Conservation (phyloP, 1,140 invertebrate species). For the Chymomyza costata region DNA sequence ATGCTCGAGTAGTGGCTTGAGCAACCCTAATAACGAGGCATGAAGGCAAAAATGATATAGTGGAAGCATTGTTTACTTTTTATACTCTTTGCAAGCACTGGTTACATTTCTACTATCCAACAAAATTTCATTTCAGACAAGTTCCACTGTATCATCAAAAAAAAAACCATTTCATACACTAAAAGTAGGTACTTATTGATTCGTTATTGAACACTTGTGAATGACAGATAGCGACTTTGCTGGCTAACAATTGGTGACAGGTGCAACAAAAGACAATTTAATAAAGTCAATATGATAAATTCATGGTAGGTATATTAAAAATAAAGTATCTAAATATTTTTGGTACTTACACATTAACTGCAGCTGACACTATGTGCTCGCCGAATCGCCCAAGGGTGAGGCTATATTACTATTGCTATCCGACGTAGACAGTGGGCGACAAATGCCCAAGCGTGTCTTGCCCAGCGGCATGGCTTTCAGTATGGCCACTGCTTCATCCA, state of each 20-base stretch:
- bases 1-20: too few relatives aligned
- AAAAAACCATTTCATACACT: constrained; percentile 24
- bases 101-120: too few relatives aligned
- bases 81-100: too few relatives aligned
- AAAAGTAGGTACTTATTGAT: constrained; percentile 32
- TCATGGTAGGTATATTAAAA: constrained; percentile 1
- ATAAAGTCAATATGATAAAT: constrained; percentile 36
- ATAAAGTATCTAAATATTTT: not conserved
- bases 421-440: constrained; percentile 83
- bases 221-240: constrained; percentile 13
- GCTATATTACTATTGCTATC: constrained; percentile 74
- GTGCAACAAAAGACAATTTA: constrained; percentile 52
- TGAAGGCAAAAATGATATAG: too few relatives aligned
- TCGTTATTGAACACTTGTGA: constrained; percentile 47
- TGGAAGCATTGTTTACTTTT: too few relatives aligned
- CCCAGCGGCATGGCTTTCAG: constrained; percentile 90
- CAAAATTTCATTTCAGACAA: too few relatives aligned
- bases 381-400: constrained; percentile 63
- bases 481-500: constrained; percentile 93
- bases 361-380: constrained; percentile 67
- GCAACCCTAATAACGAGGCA: too few relatives aligned
- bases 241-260: constrained; percentile 37
- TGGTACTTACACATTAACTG: constrained; percentile 55
- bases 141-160: too few relatives aligned
- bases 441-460: constrained; percentile 88